Conservation (phyloP, 2,113 vertebrate species). For the Urocolius indicus region DNA sequence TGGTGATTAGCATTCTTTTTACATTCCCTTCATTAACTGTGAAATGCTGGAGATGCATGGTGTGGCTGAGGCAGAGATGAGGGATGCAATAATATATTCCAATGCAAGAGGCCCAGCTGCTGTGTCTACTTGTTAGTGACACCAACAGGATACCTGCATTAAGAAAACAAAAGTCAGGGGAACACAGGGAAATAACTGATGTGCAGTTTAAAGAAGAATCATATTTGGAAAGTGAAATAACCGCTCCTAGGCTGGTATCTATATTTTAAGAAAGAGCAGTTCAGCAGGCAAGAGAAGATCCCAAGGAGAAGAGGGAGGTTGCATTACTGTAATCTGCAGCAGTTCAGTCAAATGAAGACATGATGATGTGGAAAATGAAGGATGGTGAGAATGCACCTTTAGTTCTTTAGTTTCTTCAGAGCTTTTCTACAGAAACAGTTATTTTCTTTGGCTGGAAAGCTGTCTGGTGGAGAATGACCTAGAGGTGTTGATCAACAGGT, state of each 20-base stretch:
- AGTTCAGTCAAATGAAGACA: not conserved
- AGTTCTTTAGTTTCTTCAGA: not conserved
- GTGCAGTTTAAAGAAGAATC: not conserved
- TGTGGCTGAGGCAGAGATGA: not conserved
- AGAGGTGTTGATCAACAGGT: too few relatives aligned
- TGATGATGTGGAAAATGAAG: not conserved
- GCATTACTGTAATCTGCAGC: not conserved
- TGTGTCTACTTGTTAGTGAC: not conserved
- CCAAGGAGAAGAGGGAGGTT: not conserved
- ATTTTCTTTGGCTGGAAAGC: not conserved
- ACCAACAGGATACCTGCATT: not conserved
- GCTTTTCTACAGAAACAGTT: not conserved
- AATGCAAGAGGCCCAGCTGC: not conserved
- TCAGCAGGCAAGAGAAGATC: too few relatives aligned
- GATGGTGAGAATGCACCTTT: not conserved
- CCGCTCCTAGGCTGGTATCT: not conserved
- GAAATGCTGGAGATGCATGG: not conserved
- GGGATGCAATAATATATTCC: not conserved
- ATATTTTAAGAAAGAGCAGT: not conserved
- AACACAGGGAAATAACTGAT: fast-evolving
- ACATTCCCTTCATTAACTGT: not conserved
- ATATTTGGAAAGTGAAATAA: not conserved
- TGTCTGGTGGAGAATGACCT: too few relatives aligned
- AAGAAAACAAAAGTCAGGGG: not conserved
- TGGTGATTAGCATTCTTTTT: not conserved